These are phyloP conservation scores for Calyptommatus sinebrachiatus DNA, from an alignment of 2,113 vertebrate genomes.

Conservation along the genomic window DNA sequence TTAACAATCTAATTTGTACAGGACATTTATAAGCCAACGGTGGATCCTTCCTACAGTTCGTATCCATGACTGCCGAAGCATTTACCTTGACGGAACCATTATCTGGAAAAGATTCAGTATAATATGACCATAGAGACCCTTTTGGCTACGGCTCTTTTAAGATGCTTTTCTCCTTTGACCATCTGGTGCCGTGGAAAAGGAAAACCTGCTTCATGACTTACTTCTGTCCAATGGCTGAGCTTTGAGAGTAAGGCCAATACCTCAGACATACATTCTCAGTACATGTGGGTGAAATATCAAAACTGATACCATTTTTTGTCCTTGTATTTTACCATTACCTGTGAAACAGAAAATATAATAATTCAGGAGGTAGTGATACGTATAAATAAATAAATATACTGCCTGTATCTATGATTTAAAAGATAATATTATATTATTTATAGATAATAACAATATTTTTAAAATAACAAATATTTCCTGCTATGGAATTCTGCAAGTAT, in stretches of 20 bases:
- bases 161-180: conserved; percentile 32
- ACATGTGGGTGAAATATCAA: conserved; percentile 68
- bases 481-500: neutral
- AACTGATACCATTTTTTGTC: conserved; percentile 99
- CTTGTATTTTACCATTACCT: conserved; percentile 98
- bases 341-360: conserved; percentile 23
- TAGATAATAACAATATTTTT: too few species aligned
- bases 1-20: conserved; percentile 85
- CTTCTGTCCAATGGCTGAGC: conserved; percentile 62
- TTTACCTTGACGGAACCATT: conserved; percentile 65
- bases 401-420: too few species aligned
- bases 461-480: too few species aligned
- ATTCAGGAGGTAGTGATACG: neutral
- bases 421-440: too few species aligned
- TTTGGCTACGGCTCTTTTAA: neutral
- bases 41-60: conserved; percentile 62
- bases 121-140: neutral
- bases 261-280: conserved; percentile 66
- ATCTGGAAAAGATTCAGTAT: conserved; percentile 46
- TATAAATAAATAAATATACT: neutral
- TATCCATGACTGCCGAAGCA: conserved; percentile 66
- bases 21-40: conserved; percentile 65
- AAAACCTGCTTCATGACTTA: conserved; percentile 61
- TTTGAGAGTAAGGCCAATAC: conserved; percentile 71
- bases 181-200: conserved; percentile 54